phyloP scores from a whole-genome alignment of 2,113 vertebrate genomes.

The Poeciliopsis retropinna region DNA sequence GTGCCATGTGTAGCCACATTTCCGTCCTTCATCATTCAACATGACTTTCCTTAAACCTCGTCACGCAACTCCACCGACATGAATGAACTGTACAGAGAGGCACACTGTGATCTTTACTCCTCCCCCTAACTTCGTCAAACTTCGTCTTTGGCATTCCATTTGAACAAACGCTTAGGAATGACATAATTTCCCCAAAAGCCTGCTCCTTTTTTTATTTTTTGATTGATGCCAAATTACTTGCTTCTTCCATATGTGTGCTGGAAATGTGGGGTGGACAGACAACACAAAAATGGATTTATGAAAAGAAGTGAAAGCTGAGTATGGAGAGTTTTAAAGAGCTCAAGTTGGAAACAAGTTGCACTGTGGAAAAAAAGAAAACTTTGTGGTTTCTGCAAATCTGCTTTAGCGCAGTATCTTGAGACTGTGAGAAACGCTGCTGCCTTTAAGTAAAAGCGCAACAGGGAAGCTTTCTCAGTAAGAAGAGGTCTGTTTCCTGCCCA shows the following conservation, averaged over 20 bases:
- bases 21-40: conserved; percentile 36
- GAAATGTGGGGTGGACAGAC: conserved; percentile 31
- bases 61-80: conserved; percentile 31
- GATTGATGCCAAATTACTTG: conserved; percentile 32
- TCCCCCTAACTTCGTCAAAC: conserved; percentile 1
- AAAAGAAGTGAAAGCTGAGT: conserved; percentile 40
- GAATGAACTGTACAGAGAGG: conserved; percentile 32
- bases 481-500: conserved; percentile 65
- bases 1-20: conserved; percentile 32
- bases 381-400: conserved; percentile 34
- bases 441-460: conserved; percentile 19
- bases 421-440: conserved; percentile 46
- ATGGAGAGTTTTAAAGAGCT: conserved; percentile 24
- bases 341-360: conserved; percentile 42
- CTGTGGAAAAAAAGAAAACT: conserved; percentile 23
- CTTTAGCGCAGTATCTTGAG: conserved; percentile 14
- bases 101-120: conserved; percentile 22
- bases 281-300: conserved; percentile 52
- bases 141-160: conserved; percentile 32
- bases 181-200: conserved; percentile 40
- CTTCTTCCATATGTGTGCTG: conserved; percentile 35
- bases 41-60: conserved; percentile 37
- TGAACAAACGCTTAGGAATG: conserved; percentile 50
- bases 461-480: conserved; percentile 24
- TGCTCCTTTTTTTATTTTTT: conserved; percentile 11